A percentile compares a stretch with the other conserved stretches of the same genome.
These are phyloP conservation scores for Antheraea yamamai DNA, from an alignment of 2,888 invertebrate species.

Conservation along the genomic window DNA sequence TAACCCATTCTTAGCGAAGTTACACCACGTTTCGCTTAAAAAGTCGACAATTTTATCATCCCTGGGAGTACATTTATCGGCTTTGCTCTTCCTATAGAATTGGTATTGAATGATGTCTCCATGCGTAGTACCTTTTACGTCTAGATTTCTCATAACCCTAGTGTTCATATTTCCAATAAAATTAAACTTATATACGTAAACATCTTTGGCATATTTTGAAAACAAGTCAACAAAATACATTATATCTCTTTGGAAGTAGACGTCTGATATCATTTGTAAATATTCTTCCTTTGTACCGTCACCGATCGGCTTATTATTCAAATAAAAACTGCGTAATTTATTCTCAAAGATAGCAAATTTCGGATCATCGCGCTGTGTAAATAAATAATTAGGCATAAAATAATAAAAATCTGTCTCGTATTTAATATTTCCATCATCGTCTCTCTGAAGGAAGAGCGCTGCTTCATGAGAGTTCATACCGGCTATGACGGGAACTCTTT, in stretches of 20 bases:
- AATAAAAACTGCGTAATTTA: constrained; percentile 53
- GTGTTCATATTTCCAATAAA: constrained; percentile 64
- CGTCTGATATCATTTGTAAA: constrained; percentile 54
- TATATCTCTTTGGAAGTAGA: constrained; percentile 54
- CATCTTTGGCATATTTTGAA: constrained; percentile 39
- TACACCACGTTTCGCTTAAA: constrained; percentile 59
- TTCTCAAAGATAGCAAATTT: constrained; percentile 39
- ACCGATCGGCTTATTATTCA: constrained; percentile 41
- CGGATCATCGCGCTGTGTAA: constrained; percentile 36
- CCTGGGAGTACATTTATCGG: constrained; percentile 38
- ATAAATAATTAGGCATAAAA: constrained; percentile 54
- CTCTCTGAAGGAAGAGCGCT: constrained; percentile 52
- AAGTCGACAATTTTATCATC: constrained; percentile 54
- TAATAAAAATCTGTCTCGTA: constrained; percentile 53
- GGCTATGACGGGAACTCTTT: constrained; percentile 54
- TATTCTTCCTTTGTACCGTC: constrained; percentile 46
- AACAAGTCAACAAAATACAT: constrained; percentile 48
- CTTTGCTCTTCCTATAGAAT: constrained; percentile 62
- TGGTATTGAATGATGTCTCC: constrained; percentile 67
- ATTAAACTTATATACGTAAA: constrained; percentile 57
- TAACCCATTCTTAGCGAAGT: constrained; percentile 68
- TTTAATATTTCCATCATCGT: constrained; percentile 46
- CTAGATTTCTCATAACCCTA: constrained; percentile 54
- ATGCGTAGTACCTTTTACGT: constrained; percentile 60
- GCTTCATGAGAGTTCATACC: constrained; percentile 60